Evolutionary conservation across 2,888 invertebrate species (phyloP).

Genomic region (Camponotus fellah): DNA sequence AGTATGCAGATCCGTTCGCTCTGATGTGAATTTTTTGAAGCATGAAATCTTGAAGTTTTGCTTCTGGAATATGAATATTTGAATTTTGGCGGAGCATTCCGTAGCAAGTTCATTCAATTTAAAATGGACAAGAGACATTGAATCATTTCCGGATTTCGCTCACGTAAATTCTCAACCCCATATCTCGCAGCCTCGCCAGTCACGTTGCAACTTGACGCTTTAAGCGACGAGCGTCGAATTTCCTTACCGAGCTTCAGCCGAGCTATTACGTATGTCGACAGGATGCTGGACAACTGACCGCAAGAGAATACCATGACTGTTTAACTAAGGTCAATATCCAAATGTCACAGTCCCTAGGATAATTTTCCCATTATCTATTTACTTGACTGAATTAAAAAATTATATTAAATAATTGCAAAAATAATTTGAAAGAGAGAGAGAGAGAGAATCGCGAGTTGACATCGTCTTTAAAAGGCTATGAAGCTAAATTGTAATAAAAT

Average conservation of each 20-base stretch:
- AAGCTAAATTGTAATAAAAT: neutral
- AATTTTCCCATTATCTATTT: neutral
- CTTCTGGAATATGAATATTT: neutral
- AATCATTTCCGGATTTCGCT: constrained; percentile 45
- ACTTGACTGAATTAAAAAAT: neutral
- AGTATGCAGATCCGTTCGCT: constrained; percentile 1
- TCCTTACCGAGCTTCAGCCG: constrained; percentile 45
- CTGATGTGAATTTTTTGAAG: neutral
- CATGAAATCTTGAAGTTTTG: neutral
- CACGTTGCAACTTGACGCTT: constrained; percentile 53
- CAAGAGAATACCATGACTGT: neutral
- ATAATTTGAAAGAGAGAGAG: neutral
- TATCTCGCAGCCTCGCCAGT: constrained; percentile 31
- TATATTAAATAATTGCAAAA: neutral
- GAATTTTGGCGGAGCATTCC: constrained; percentile 1
- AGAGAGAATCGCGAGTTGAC: neutral
- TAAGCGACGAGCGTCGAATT: constrained; percentile 58
- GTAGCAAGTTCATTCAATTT: constrained; percentile 44
- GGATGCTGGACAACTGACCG: constrained; percentile 4
- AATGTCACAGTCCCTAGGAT: neutral
- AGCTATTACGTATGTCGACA: neutral
- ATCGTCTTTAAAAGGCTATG: neutral
- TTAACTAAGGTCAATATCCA: constrained; percentile 21
- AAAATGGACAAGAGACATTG: constrained; percentile 57
- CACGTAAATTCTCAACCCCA: constrained; percentile 62